Conservation (phyloP, 2,113 vertebrate genomes). For the Neotoma lepida region DNA sequence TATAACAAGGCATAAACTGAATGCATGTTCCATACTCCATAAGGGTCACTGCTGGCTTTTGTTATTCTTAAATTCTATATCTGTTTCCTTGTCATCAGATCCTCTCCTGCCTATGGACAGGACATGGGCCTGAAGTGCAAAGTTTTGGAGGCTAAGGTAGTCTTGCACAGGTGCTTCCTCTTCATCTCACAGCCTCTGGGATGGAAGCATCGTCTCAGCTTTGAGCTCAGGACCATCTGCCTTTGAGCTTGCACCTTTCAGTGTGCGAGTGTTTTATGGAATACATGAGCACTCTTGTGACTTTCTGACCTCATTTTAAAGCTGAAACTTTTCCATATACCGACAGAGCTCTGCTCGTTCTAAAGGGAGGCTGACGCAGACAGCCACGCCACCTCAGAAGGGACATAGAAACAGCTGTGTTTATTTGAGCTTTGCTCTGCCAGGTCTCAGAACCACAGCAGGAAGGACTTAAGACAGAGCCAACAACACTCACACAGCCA, state of each 20-base stretch:
- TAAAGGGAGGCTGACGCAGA: constrained; percentile 23
- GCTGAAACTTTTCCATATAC: constrained; percentile 67
- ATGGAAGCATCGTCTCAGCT: constrained; percentile 56
- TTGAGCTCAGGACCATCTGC: constrained; percentile 62
- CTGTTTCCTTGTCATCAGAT: not conserved
- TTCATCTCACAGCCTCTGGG: not conserved
- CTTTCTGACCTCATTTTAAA: constrained; percentile 80
- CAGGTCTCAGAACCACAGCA: constrained; percentile 74
- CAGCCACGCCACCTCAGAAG: constrained; percentile 9
- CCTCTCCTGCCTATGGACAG: not conserved
- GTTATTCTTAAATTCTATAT: not conserved
- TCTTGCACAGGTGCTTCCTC: not conserved
- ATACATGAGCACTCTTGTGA: constrained; percentile 73
- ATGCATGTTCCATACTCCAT: not conserved
- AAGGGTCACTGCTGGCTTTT: not conserved
- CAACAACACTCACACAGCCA: constrained; percentile 68
- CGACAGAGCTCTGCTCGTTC: constrained; percentile 33
- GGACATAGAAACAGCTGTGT: constrained; percentile 83
- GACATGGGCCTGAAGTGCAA: not conserved
- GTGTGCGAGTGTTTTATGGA: constrained; percentile 57
- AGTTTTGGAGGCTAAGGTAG: not conserved
- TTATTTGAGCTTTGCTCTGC: constrained; percentile 83
- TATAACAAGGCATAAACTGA: not conserved
- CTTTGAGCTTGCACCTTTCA: constrained; percentile 69
- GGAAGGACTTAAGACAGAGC: constrained; percentile 76